These are phyloP conservation scores for Samia ricini DNA, from an alignment of 1,140 invertebrate genomes.

Conservation along the genomic window DNA sequence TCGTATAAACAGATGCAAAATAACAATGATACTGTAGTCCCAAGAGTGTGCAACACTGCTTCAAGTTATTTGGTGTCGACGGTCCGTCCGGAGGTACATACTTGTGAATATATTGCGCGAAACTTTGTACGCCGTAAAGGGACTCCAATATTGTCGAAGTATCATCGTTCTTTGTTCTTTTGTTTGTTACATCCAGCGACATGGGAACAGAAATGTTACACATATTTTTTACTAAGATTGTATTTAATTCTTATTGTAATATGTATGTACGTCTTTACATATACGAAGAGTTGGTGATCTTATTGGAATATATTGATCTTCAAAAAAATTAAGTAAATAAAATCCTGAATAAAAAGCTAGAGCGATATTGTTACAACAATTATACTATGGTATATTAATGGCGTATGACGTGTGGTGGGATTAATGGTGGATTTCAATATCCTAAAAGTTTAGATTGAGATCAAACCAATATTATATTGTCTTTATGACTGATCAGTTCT, in stretches of 20 bases:
- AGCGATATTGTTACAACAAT: too few species aligned
- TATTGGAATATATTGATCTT: too few species aligned
- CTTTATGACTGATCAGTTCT: too few species aligned
- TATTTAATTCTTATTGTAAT: background rate
- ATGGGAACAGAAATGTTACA: background rate
- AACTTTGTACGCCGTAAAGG: slow-evolving; percentile 6
- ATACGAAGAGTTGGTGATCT: too few species aligned
- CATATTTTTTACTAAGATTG: background rate
- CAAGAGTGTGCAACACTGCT: slow-evolving; percentile 2
- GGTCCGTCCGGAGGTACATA: background rate
- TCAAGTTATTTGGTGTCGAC: slow-evolving; percentile 8
- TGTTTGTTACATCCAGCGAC: background rate
- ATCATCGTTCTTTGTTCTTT: slow-evolving; percentile 6
- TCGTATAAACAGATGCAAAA: slow-evolving; percentile 1
- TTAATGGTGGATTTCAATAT: too few species aligned
- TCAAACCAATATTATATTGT: too few species aligned
- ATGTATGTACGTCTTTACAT: too few species aligned
- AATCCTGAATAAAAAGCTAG: too few species aligned
- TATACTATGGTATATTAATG: too few species aligned
- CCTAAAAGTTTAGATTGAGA: too few species aligned
- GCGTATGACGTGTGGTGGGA: too few species aligned
- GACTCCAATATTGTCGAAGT: slow-evolving; percentile 1
- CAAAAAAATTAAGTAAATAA: too few species aligned
- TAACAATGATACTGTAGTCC: slow-evolving; percentile 8
- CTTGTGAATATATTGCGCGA: slow-evolving; percentile 12